phyloP scores from a whole-genome alignment of 23 tunicate species.

The Trididemnum clinides region DNA sequence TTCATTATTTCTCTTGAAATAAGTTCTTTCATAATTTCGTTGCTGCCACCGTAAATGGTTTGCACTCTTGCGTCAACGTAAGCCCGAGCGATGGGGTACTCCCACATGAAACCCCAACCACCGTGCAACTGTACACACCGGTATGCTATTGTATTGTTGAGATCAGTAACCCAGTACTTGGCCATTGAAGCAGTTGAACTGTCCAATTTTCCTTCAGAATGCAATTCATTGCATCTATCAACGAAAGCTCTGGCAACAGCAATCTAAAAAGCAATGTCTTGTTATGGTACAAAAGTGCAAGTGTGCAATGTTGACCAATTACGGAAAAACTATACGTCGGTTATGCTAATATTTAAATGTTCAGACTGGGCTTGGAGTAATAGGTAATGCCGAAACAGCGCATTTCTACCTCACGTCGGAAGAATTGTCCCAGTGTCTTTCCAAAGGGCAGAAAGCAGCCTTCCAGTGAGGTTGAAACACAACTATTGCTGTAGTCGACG shows the following conservation, averaged over 20 bases:
- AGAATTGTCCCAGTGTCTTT: no score
- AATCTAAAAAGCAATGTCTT: conserved; percentile 36
- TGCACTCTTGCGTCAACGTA: conserved; percentile 94
- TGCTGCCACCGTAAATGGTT: conserved; percentile 96
- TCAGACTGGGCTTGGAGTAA: no score
- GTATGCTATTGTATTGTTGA: conserved; percentile 74
- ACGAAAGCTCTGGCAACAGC: conserved; percentile 86
- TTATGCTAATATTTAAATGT: no score
- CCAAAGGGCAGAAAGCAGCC: no score
- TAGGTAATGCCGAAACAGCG: no score
- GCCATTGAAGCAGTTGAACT: conserved; percentile 97
- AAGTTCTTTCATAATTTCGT: conserved; percentile 99
- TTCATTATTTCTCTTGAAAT: conserved; percentile 73
- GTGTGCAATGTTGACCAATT: no score
- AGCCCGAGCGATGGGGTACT: conserved; percentile 90
- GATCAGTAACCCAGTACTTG: conserved; percentile 87
- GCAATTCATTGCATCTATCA: conserved; percentile 85
- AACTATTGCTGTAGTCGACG: no score
- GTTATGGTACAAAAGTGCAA: no score
- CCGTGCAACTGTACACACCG: conserved; percentile 89
- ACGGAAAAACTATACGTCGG: no score
- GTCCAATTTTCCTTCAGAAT: conserved; percentile 66
- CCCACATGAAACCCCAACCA: conserved; percentile 99
- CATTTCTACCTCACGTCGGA: no score
- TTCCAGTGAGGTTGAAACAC: no score